These are phyloP conservation scores for Tethya wilhelma DNA, from an alignment of 37 sponge, comb jelly and placozoan genomes.

Conservation along the genomic window DNA sequence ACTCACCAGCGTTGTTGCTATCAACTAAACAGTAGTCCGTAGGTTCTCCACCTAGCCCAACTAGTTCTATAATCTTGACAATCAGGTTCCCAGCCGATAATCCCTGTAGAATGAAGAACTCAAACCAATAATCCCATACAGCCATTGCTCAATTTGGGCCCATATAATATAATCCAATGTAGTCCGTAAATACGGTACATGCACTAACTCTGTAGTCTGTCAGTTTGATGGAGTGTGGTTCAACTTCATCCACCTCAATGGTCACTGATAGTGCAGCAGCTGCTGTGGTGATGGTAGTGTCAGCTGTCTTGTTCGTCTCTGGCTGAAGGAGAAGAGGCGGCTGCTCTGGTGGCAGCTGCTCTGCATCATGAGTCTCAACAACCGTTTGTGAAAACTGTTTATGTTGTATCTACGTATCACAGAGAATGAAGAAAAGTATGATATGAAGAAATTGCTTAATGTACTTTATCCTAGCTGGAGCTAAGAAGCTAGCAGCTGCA, in stretches of 20 bases:
- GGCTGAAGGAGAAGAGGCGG: not conserved
- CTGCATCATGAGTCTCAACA: no score
- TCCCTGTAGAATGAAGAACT: no score
- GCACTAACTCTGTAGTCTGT: no score
- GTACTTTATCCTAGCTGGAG: no score
- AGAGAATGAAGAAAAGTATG: not conserved
- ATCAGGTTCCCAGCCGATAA: not conserved
- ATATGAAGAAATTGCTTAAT: no score
- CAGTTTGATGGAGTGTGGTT: not conserved
- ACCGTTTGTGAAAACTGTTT: no score
- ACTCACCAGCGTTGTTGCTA: not conserved
- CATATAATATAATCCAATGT: no score
- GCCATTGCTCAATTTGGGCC: no score
- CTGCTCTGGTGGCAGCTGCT: not conserved
- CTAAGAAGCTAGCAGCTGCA: no score
- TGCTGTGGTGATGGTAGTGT: no score
- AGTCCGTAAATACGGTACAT: no score
- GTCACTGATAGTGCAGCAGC: not conserved
- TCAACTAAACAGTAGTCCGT: slow-evolving; percentile 2
- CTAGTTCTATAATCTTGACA: not conserved
- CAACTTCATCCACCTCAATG: slow-evolving; percentile 2
- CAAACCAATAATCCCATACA: not conserved
- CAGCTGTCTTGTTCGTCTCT: no score
- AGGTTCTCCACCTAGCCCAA: not conserved
- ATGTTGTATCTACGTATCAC: not conserved